A percentile compares a stretch with the other conserved stretches of the same genome.
These are phyloP conservation scores for Aleiodes leptofemur DNA, from an alignment of 2,888 invertebrate species.

Conservation along the genomic window DNA sequence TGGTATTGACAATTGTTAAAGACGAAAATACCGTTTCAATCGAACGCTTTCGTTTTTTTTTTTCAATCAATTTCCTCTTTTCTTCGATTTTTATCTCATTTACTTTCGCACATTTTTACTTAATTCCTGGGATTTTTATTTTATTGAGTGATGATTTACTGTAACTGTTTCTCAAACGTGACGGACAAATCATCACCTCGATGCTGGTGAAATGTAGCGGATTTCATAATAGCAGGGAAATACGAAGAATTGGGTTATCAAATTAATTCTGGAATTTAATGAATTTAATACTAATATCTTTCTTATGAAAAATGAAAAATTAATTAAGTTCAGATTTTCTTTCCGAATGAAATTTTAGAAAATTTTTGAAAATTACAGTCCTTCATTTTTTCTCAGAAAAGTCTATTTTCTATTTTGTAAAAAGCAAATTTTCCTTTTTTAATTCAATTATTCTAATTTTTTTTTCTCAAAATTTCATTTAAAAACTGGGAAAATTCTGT, in stretches of 20 bases:
- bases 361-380: no score
- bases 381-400: no score
- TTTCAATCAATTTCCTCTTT: background rate
- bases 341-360: no score
- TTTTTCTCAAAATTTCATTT: no score
- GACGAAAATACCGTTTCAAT: conserved; percentile 29
- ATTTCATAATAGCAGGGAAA: conserved; percentile 9
- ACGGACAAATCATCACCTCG: conserved; percentile 6
- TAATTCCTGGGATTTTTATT: background rate
- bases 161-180: conserved; percentile 26
- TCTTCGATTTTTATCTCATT: background rate
- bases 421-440: no score
- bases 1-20: conserved; percentile 28
- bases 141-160: background rate
- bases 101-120: no score
- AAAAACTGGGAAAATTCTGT: no score
- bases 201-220: conserved; percentile 8
- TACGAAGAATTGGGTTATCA: background rate
- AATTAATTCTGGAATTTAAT: background rate
- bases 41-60: background rate
- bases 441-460: no score
- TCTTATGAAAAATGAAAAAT: no score
- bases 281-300: no score
- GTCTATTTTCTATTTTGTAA: no score
- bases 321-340: no score